Conservation (phyloP, 1,140 invertebrate species). For the Pachypeltis micranthus region DNA sequence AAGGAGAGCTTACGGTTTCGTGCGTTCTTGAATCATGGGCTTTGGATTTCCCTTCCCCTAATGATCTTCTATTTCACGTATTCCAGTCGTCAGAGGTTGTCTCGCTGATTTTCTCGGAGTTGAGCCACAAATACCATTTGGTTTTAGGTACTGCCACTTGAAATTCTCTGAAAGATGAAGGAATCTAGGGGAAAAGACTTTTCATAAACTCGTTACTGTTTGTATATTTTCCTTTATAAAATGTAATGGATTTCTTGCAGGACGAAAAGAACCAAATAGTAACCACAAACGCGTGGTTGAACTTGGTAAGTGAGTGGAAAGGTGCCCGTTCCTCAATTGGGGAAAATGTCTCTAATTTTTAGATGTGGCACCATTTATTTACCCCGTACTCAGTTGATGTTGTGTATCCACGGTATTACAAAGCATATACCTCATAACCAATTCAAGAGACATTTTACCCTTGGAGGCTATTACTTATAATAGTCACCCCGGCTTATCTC, state of each 20-base stretch:
- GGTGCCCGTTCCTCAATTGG: slow-evolving; percentile 16
- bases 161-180: neutral
- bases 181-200: neutral
- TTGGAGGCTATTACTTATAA: slow-evolving; percentile 18
- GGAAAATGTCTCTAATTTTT: slow-evolving; percentile 20
- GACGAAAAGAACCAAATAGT: slow-evolving; percentile 66
- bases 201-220: neutral
- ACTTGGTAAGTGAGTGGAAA: slow-evolving; percentile 51
- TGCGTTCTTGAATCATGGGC: too few relatives aligned
- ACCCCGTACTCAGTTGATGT: slow-evolving; percentile 15
- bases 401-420: slow-evolving; percentile 11
- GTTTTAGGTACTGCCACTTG: neutral
- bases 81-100: too few relatives aligned
- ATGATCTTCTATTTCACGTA: too few relatives aligned
- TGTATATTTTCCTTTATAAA: slow-evolving; percentile 10
- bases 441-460: slow-evolving; percentile 22
- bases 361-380: slow-evolving; percentile 2
- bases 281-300: slow-evolving; percentile 84
- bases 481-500: slow-evolving; percentile 21
- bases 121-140: too few relatives aligned
- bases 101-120: too few relatives aligned
- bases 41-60: too few relatives aligned
- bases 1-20: too few relatives aligned
- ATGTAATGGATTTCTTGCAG: slow-evolving; percentile 34
- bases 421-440: slow-evolving; percentile 3